phyloP scores from a whole-genome alignment of 2,797 vertebrate genomes.

The Sebastes cheni region DNA sequence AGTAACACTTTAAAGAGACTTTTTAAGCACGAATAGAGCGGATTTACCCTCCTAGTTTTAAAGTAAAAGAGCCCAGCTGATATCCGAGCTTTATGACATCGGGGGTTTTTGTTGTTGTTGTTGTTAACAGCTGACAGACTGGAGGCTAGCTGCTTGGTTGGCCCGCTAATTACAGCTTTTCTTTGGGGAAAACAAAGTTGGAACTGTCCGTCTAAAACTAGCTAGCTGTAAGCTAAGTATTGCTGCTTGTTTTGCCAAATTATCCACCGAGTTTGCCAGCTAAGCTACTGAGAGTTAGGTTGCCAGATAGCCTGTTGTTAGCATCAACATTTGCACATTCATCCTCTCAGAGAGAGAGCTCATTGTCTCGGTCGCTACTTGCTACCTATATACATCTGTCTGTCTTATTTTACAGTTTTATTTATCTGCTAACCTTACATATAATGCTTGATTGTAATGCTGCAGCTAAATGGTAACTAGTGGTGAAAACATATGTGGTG shows the following conservation, averaged over 20 bases:
- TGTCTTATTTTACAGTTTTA: not conserved
- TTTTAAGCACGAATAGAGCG: constrained; percentile 13
- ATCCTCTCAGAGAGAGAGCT: constrained; percentile 54
- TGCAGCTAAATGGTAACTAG: constrained; percentile 24
- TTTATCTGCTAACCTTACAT: not conserved
- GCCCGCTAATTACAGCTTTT: constrained; percentile 14
- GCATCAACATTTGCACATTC: constrained; percentile 72
- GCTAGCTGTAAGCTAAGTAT: constrained; percentile 14
- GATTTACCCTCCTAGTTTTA: constrained; percentile 25
- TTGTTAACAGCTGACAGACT: constrained; percentile 67
- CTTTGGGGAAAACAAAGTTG: constrained; percentile 13
- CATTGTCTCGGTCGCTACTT: constrained; percentile 40
- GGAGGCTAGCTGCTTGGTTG: constrained; percentile 61
- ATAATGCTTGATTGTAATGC: not conserved
- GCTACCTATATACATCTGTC: not conserved
- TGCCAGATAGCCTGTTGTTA: constrained; percentile 75
- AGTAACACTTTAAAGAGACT: constrained; percentile 58
- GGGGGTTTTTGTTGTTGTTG: constrained; percentile 67
- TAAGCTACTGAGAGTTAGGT: constrained; percentile 42
- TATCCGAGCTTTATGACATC: constrained; percentile 30
- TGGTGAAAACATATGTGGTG: constrained; percentile 15
- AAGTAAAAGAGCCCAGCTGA: constrained; percentile 6
- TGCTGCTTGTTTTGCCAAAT: constrained; percentile 25
- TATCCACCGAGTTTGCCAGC: constrained; percentile 20
- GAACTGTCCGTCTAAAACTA: constrained; percentile 6